These are phyloP conservation scores for Callaeas wilsoni DNA, from an alignment of 2,113 vertebrate species.

Conservation along the genomic window DNA sequence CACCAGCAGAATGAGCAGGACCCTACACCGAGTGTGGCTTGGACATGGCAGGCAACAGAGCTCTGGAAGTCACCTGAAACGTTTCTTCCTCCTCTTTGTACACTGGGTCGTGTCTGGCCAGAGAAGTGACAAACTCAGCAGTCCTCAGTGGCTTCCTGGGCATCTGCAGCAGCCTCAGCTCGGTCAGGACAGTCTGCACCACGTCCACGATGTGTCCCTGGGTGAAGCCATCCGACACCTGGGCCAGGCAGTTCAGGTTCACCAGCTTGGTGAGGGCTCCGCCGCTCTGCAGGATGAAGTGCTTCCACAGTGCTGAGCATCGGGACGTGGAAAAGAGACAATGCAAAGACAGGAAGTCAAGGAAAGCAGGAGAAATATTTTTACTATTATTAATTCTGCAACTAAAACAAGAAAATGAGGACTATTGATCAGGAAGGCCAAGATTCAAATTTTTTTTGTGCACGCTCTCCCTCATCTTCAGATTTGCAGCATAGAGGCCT, in stretches of 20 bases:
- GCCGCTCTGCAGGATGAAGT: conserved; percentile 56
- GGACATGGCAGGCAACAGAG: not conserved
- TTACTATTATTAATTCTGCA: too few relatives aligned
- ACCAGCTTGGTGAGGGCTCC: conserved; percentile 56
- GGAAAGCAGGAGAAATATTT: not conserved
- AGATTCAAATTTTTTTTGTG: not conserved
- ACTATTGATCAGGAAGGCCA: not conserved
- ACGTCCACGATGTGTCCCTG: conserved; percentile 69
- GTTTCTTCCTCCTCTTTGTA: conserved; percentile 81
- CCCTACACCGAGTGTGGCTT: not conserved
- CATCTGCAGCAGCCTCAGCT: conserved; percentile 70
- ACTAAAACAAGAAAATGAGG: not conserved
- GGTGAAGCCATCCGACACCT: conserved; percentile 81
- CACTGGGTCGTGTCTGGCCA: conserved; percentile 73
- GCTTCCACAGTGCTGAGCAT: conserved; percentile 76
- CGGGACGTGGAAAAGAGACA: not conserved
- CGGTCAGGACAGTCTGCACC: conserved; percentile 60
- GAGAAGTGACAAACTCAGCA: conserved; percentile 67
- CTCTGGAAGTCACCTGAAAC: conserved; percentile 72
- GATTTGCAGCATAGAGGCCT: not conserved
- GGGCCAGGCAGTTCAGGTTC: conserved; percentile 78
- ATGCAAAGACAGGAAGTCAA: not conserved
- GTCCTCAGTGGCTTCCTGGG: conserved; percentile 65
- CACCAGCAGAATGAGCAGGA: not conserved
- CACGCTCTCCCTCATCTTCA: not conserved